Percentiles rank a stretch among this genome's conserved stretches.
Conservation (phyloP, 2,113 vertebrate species). For the Brienomyrus brachyistius region DNA sequence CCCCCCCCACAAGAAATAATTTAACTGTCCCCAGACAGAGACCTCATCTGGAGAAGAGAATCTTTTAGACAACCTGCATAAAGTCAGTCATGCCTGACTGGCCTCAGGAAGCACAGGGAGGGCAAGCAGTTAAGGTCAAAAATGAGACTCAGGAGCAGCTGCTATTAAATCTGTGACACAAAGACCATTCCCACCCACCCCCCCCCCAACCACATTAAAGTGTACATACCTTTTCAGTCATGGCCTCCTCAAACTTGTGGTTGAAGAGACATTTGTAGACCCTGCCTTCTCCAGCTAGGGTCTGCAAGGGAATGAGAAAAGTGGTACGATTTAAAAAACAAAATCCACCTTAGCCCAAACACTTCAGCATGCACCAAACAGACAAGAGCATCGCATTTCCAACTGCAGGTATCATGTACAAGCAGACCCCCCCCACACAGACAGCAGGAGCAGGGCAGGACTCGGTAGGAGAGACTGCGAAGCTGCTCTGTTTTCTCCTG, state of each 20-base stretch:
- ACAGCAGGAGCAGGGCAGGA: not conserved
- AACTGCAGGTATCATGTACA: not conserved
- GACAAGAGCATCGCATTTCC: not conserved
- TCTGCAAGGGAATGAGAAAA: constrained; percentile 51
- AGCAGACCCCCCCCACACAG: not conserved
- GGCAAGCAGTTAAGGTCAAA: not conserved
- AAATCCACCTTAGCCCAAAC: not conserved
- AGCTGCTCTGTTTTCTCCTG: not conserved
- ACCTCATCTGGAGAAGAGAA: not conserved
- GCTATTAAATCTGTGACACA: not conserved
- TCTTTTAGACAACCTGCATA: not conserved
- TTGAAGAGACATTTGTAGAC: constrained; percentile 98
- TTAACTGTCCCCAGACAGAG: not conserved
- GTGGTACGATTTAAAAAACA: not conserved
- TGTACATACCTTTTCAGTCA: constrained; percentile 79
- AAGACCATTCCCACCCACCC: not conserved
- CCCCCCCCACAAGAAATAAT: not conserved
- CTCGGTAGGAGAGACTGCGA: not conserved
- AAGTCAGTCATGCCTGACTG: not conserved
- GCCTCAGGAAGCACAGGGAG: not conserved
- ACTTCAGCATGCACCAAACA: not conserved
- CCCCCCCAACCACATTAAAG: too few species aligned
- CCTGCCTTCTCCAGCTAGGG: constrained; percentile 85
- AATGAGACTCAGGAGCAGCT: not conserved
- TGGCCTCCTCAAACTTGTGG: constrained; percentile 96